These are phyloP conservation scores for Psilopsiagon aymara DNA, from an alignment of 2,113 vertebrate genomes.

Conservation along the genomic window DNA sequence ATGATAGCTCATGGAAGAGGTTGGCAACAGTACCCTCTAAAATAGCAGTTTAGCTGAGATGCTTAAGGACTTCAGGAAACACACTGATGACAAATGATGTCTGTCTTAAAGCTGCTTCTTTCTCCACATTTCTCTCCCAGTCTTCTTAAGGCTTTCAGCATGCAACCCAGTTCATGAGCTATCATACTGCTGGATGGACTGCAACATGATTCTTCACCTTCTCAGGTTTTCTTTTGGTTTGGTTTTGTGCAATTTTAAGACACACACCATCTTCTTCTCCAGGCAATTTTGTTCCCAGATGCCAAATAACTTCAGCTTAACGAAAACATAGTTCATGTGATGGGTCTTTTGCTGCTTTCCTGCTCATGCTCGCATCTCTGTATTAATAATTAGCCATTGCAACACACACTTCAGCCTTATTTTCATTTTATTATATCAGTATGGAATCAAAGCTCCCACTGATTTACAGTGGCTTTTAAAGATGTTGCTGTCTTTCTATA, in stretches of 20 bases:
- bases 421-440: background rate
- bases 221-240: background rate
- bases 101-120: background rate
- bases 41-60: background rate
- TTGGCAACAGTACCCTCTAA: constrained; percentile 5
- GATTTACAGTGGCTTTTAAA: background rate
- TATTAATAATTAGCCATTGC: background rate
- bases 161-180: background rate
- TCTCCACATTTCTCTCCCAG: background rate
- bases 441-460: background rate
- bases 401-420: background rate
- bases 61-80: background rate
- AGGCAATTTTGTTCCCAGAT: background rate
- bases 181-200: background rate
- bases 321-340: background rate
- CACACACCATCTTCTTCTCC: background rate
- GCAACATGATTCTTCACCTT: background rate
- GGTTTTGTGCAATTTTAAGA: background rate
- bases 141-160: background rate
- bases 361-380: background rate
- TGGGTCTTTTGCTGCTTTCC: background rate
- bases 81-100: background rate
- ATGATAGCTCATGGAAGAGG: background rate
- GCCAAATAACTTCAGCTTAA: background rate
- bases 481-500: background rate